Evolutionary conservation across 2,797 vertebrate genomes (phyloP).

Genomic region (Meriones psammophilus): DNA sequence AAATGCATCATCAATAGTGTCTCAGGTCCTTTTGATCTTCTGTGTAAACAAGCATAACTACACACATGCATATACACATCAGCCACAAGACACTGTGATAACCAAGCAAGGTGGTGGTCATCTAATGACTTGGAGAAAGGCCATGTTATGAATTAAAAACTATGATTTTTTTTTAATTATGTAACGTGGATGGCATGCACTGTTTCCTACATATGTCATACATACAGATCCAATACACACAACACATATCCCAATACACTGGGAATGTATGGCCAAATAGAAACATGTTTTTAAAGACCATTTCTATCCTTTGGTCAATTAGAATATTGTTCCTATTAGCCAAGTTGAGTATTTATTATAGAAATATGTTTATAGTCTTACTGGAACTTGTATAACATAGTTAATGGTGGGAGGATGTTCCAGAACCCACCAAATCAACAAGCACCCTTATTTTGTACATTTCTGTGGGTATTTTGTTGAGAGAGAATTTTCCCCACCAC

Average conservation of each 20-base stretch:
- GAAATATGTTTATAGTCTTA: background rate
- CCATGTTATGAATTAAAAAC: background rate
- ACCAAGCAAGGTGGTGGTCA: background rate
- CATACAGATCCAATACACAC: background rate
- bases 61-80: background rate
- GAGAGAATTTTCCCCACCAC: background rate
- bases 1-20: background rate
- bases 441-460: background rate
- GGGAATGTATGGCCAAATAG: background rate
- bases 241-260: background rate
- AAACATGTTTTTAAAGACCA: background rate
- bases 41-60: background rate
- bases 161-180: conserved; percentile 16
- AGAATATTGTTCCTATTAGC: conserved; percentile 23
- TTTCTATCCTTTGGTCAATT: conserved; percentile 17
- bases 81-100: background rate
- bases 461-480: background rate
- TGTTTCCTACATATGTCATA: background rate
- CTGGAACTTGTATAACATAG: background rate
- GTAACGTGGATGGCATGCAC: too few species aligned
- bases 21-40: background rate
- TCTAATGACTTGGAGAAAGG: background rate
- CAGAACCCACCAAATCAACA: background rate
- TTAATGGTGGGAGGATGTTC: background rate
- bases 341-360: conserved; percentile 35